Base-by-base conservation (phyloP, 2,888 invertebrate species). In the Ditylenchus weischeri region DNA sequence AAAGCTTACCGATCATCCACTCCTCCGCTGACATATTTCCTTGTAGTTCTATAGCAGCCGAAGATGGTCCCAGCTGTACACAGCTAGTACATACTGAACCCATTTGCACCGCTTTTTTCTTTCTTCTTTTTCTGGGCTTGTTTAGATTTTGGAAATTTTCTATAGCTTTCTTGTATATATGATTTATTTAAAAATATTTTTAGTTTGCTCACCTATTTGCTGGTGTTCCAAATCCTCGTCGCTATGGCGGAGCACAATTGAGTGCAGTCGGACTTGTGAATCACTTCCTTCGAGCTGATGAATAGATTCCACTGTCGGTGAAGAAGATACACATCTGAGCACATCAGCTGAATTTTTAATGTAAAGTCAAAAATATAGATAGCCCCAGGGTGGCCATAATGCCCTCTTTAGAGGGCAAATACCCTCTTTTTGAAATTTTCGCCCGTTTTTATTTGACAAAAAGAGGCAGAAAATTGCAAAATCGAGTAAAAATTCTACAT, bases 261-360 rank as follows among this genome's bases (percentile, higher is more conserved):
- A 57, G 29, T 29, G 57, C 11, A 29, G 29, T 35, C 7, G 29
- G 35, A 57, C 29, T 29, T 57, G 29, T 57, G 10, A 15, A 15
- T 57, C 43, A 43, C 43, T 7, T 21, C 13, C 21, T 59, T 68
- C 69, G 13, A 60, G 58, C 50, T 60, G 61, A n/a, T 68, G 70
- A 23, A 68, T 19, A 35, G 70, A 70, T 43, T 70, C 70, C 50
- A 70, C 62, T 49, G 70, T 66, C 19, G 70, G 70, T 47, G 72
- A 61, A 36, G 70, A 71, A n/a, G 70, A 65, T n/a, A 59, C 65
- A 36, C 70, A 70, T 69, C 57, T 57, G 54, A 70, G 65, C 29
- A 70, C 65, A 49, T 70, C 70, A 65, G 59, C 54, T 54, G 54
- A 11, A 54, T 19, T 50, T 21, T 19, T 19, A 51, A 54, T 23